These are phyloP conservation scores for Drosophila burlai DNA, from an alignment of 1,140 invertebrate genomes.

Conservation along the genomic window DNA sequence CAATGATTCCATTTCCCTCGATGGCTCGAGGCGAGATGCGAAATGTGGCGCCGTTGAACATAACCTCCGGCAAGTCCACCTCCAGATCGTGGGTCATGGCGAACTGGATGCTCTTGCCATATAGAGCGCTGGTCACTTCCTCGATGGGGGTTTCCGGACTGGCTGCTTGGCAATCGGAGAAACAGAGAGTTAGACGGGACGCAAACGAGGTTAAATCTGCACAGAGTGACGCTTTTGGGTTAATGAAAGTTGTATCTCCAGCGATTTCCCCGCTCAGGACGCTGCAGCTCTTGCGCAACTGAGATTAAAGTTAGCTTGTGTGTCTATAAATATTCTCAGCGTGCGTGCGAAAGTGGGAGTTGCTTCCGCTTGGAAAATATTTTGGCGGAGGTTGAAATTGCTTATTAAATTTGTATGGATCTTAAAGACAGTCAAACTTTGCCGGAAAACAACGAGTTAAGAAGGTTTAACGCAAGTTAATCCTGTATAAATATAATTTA, in stretches of 20 bases:
- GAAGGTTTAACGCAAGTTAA: neutral
- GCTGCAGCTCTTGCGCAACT: slow-evolving; percentile 19
- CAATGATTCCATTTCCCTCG: slow-evolving; percentile 89
- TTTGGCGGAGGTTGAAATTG: neutral
- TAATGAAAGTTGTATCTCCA: slow-evolving; percentile 60
- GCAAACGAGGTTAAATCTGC: slow-evolving; percentile 17
- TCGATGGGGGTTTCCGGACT: slow-evolving; percentile 87
- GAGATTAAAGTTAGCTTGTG: neutral
- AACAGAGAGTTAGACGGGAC: slow-evolving; percentile 3
- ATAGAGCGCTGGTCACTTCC: slow-evolving; percentile 90
- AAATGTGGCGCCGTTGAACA: slow-evolving; percentile 90
- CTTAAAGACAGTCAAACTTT: neutral
- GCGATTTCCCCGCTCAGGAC: slow-evolving; percentile 20
- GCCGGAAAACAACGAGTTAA: neutral
- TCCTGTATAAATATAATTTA: neutral
- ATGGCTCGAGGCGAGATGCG: slow-evolving; percentile 90
- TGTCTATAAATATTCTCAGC: neutral
- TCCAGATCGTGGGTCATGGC: slow-evolving; percentile 91
- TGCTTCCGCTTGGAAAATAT: slow-evolving; percentile 2
- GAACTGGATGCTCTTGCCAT: slow-evolving; percentile 89
- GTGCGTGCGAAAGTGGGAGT: neutral
- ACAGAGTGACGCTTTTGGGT: slow-evolving; percentile 60
- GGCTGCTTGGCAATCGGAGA: slow-evolving; percentile 25
- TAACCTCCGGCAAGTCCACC: slow-evolving; percentile 88
- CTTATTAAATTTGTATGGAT: neutral